Evolutionary conservation across 2,888 invertebrate species (phyloP), one percentile per base, ranked within the genome.

Genomic region (Embidobia sp.): DNA sequence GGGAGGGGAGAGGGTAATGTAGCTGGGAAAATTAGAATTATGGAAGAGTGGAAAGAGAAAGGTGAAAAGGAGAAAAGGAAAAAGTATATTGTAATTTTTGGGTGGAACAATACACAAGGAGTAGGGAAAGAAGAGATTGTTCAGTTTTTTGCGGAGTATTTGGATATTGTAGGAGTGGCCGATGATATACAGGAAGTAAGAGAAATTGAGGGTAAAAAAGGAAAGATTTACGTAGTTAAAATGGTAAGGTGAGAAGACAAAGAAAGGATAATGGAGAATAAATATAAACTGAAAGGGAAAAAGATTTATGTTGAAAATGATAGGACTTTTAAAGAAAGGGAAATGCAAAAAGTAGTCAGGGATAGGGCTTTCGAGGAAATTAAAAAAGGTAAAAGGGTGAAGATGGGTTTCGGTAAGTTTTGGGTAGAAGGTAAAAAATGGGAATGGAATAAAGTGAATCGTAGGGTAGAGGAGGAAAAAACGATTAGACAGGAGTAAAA

Each of bases 291-390:
- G 19, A 49, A 16, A 10, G 49, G 49, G 3, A 19, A 10, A 3
- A 49, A 11, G 18, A 10, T 49, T 10, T 49, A n/a, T 18, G 15
- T 49, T n/a, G 49, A 46, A 15, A 4, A 46, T 13, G 46, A 46
- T 13, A 46, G 46, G 11, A 46, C 26, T 5, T 27, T 11, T 6
- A 13, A 49, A 18, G 49, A 49, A 18, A 49, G 49, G 8, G 49
- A 49, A 10, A 49, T 18, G 4, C 48, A 48, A 15, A 46, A 29
- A 11, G 8, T 2, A 10, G 29, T 26, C 8, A 2, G 10, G 10
- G 26, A 48, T n/a, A 7, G 18, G 10, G 49, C 16, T 1, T 31
- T 2, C 8, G 8, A 10, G 7, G 29, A 31, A 15, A 49, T 16
- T 7, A 31, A 31, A 10, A n/a, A 29, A 7, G 49, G 49, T n/a